Base-by-base conservation (phyloP, 2,888 invertebrate species). In the Synanthedon formicaeformis region DNA sequence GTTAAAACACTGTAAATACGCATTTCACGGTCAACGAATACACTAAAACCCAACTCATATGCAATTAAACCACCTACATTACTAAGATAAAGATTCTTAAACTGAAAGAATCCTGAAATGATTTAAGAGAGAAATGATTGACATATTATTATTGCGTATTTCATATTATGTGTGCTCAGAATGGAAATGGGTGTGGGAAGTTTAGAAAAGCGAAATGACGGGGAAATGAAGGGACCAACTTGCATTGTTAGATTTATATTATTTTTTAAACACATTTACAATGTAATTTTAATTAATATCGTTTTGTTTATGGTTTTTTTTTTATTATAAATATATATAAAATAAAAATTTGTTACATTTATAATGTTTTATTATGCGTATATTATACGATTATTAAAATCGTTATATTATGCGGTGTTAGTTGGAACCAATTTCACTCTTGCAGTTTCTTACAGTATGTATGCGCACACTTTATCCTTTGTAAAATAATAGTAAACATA, bases 401-500 rank as follows among this genome's bases (percentile, higher is more conserved):
- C n/a, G n/a, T 59, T 50, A 61, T 52, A 54, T 50, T 60, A 66
- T 56, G 55, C 52, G 64, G 63, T 69, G 78, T 82, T 81, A 81
- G 79, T 79, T 70, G 72, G 71, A 69, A 71, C 67, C 69, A 60
- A 66, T 64, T 71, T 64, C 70, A 73, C 68, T 70, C 64, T 62
- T 62, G 63, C 61, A 62, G 57, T 57, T 66, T 34, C 53, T 69
- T 65, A 77, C 62, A 65, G 64, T 62, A 69, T 58, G 58, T 58
- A 68, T 61, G 66, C 66, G 63, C 67, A 63, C 62, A 68, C 58
- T 61, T 67, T 69, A 54, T 74, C 67, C 68, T 70, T 77, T 58
- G 78, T 57, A 61, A 66, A 56, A 62, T 75, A 65, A 63, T 75
- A 81, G 60, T 82, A 62, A 58, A 82, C 75, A 60, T 81, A 78